Percentiles rank a stretch among this genome's conserved stretches.
Evolutionary conservation across 2,113 vertebrate species (phyloP).

Genomic region (Leptobrachium ailaonicum): DNA sequence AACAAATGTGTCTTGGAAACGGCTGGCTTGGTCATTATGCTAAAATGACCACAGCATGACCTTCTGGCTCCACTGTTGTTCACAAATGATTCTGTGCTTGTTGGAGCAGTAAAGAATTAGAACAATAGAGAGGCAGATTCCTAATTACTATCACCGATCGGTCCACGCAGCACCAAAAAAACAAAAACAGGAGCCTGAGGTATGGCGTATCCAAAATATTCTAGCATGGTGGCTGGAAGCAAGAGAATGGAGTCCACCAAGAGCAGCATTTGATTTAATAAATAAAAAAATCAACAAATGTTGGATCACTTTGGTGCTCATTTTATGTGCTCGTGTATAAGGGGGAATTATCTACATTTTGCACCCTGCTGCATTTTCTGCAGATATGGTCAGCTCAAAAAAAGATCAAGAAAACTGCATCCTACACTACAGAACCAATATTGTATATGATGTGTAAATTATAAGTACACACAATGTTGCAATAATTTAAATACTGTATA

Average conservation of each 20-base stretch:
- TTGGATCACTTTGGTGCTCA: too few species aligned
- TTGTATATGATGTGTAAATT: too few species aligned
- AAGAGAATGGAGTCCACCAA: background rate
- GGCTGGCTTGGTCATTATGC: slow-evolving; percentile 49
- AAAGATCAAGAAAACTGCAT: too few species aligned
- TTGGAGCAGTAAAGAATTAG: slow-evolving; percentile 49
- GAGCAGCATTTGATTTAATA: background rate
- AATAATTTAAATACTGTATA: too few species aligned
- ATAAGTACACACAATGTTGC: too few species aligned
- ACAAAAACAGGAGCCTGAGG: background rate
- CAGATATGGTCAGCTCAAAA: too few species aligned
- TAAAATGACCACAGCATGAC: slow-evolving; percentile 50
- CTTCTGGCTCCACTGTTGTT: slow-evolving; percentile 49
- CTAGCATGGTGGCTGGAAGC: background rate
- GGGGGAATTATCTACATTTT: too few species aligned
- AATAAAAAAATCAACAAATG: background rate
- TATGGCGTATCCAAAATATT: slow-evolving; percentile 4
- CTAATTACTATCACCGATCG: slow-evolving; percentile 41
- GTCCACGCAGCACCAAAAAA: background rate
- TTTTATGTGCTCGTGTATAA: too few species aligned
- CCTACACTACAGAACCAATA: too few species aligned
- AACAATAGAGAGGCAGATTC: slow-evolving; percentile 44
- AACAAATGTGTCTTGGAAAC: slow-evolving; percentile 50
- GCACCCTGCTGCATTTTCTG: too few species aligned
- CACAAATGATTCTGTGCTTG: slow-evolving; percentile 50